Evolutionary conservation across 2,888 invertebrate genomes (phyloP).

Genomic region (Amphipoea lucens): DNA sequence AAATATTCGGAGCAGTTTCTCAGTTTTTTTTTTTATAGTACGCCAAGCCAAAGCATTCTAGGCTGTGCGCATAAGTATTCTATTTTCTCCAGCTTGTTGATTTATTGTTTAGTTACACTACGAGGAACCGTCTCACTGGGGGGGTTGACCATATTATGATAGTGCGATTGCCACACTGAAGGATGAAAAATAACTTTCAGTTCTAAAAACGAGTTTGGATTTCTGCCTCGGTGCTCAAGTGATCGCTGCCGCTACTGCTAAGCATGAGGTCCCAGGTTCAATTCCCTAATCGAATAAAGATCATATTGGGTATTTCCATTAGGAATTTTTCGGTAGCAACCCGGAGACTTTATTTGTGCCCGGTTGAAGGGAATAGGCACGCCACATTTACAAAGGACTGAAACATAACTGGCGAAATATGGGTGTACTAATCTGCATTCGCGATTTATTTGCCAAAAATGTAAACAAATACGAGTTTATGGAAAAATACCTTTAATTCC

Average conservation of each 20-base stretch:
- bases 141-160: neutral
- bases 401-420: neutral
- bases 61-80: neutral
- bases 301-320: neutral
- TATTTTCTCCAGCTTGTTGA: neutral
- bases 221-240: neutral
- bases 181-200: neutral
- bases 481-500: no score
- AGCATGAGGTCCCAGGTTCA: neutral
- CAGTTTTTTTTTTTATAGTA: neutral
- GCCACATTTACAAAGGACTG: neutral
- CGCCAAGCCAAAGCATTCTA: neutral
- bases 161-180: neutral
- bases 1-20: no score
- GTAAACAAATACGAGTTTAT: no score
- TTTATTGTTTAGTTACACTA: neutral
- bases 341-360: neutral
- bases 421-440: no score
- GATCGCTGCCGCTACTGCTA: neutral
- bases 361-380: neutral
- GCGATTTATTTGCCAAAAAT: no score
- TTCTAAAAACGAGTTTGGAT: neutral
- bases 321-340: neutral
- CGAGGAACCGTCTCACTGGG: no score
- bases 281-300: neutral